These are phyloP conservation scores for Etheostoma perlongum DNA, from an alignment of 2,797 vertebrate genomes.

Conservation along the genomic window DNA sequence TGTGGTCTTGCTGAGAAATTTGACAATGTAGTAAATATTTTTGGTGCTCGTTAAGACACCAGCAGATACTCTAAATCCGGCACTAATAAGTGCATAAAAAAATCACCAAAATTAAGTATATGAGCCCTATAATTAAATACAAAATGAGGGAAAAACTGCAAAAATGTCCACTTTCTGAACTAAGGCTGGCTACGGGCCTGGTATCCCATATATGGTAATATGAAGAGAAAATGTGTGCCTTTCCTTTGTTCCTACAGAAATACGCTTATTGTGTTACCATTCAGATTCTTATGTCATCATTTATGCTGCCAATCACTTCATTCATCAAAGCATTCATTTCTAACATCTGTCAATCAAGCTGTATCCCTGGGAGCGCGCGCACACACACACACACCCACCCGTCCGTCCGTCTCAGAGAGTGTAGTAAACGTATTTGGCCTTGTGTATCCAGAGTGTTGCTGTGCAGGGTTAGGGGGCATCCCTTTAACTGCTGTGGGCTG, in stretches of 20 bases:
- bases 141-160: too few species aligned
- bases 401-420: not conserved
- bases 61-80: too few species aligned
- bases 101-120: too few species aligned
- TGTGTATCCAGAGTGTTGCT: conserved; percentile 27
- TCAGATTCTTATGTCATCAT: not conserved
- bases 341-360: conserved; percentile 3
- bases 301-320: not conserved
- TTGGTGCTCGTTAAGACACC: too few species aligned
- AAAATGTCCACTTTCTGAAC: too few species aligned
- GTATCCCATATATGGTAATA: not conserved
- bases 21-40: too few species aligned
- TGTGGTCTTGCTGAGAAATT: too few species aligned
- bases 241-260: conserved; percentile 46
- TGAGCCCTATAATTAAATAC: too few species aligned
- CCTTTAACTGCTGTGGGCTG: conserved; percentile 62
- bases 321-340: not conserved
- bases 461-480: conserved; percentile 49
- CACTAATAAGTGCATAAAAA: too few species aligned
- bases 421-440: conserved; percentile 43
- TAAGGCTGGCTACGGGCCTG: too few species aligned
- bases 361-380: not conserved
- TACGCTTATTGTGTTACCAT: not conserved
- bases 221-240: conserved; percentile 12
- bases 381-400: conserved; percentile 2